Evolutionary conservation across 53 echinoderm and acorn worm species (phyloP).

Genomic region (Actinopyga echinites): DNA sequence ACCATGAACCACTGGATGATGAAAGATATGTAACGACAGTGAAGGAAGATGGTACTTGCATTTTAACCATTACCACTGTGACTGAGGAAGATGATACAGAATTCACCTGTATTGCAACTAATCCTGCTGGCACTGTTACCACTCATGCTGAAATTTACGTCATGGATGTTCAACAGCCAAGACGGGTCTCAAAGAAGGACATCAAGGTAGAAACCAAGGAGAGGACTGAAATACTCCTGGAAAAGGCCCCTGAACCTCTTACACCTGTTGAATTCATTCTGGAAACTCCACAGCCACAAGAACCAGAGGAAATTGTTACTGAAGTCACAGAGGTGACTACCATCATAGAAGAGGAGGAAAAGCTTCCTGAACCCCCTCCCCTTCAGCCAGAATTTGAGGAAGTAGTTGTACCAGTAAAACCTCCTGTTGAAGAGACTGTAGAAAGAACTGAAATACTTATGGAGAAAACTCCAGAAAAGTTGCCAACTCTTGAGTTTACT

Average conservation of each 20-base stretch:
- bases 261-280: conserved; percentile 57
- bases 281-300: conserved; percentile 36
- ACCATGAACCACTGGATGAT: conserved; percentile 70
- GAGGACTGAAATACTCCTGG: conserved; percentile 64
- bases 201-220: conserved; percentile 49
- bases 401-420: conserved; percentile 51
- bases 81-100: conserved; percentile 83
- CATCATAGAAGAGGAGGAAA: conserved; percentile 25
- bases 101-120: conserved; percentile 88
- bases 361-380: conserved; percentile 13
- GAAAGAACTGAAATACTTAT: conserved; percentile 54
- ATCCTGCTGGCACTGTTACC: conserved; percentile 82
- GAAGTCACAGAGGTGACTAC: conserved; percentile 32
- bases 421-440: conserved; percentile 38
- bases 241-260: conserved; percentile 56
- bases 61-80: conserved; percentile 79
- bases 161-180: conserved; percentile 46
- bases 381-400: conserved; percentile 67
- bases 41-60: conserved; percentile 77
- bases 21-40: conserved; percentile 67
- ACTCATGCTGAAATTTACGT: conserved; percentile 85
- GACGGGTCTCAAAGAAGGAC: conserved; percentile 48
- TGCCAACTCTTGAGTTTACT: conserved; percentile 55
- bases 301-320: conserved; percentile 10
- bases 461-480: conserved; percentile 46